Conservation (phyloP, 2,113 vertebrate genomes). For the Laterallus jamaicensis region DNA sequence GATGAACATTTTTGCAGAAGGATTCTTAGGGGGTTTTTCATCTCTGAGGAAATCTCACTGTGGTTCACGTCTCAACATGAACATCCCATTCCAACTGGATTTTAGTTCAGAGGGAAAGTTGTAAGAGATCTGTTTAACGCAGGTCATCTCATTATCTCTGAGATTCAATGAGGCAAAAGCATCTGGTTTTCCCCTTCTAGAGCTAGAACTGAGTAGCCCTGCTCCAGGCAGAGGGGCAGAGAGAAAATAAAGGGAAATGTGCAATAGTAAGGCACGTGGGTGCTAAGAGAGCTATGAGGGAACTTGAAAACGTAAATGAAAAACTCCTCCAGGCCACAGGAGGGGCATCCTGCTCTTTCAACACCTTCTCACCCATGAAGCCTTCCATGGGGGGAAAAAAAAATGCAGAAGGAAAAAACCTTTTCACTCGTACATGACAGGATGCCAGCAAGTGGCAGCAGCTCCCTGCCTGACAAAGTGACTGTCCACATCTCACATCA, state of each 20-base stretch:
- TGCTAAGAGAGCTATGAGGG: neutral
- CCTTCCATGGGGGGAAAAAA: neutral
- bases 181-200: neutral
- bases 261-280: neutral
- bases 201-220: neutral
- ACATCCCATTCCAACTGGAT: neutral
- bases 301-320: neutral
- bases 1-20: neutral
- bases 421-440: neutral
- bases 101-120: neutral
- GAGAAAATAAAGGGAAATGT: neutral
- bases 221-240: neutral
- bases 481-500: neutral
- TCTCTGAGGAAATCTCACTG: neutral
- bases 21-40: neutral
- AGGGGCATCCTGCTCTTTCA: neutral
- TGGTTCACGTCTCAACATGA: neutral
- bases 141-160: neutral
- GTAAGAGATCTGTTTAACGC: neutral
- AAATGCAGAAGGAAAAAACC: neutral
- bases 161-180: neutral
- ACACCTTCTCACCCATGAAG: neutral
- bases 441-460: constrained; percentile 62
- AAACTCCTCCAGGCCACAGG: neutral
- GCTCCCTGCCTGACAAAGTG: constrained; percentile 23